Evolutionary conservation across 2,797 vertebrate species (phyloP), one percentile per base, ranked within the genome.

Genomic region (Crax fasciolata): DNA sequence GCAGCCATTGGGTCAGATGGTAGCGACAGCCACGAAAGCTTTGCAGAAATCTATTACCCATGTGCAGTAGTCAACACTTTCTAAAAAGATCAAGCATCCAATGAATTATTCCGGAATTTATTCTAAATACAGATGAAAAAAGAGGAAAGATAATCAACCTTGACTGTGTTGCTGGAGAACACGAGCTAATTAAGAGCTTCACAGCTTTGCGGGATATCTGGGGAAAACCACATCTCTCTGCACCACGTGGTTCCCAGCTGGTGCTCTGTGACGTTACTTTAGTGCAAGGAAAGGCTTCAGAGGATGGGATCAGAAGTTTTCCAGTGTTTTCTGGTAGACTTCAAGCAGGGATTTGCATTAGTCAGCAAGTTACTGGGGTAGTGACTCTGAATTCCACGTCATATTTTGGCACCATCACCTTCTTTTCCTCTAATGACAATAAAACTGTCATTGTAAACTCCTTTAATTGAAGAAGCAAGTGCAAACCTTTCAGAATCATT

Each of bases 291-390:
- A 38, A 83, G 86, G 59, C 84, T 90, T 65, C 1, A 76, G 30
- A 93, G 63, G 38, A 66, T 79, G 94, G 70, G 92, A 82, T 96
- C 90, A 72, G 73, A 97, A 97, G 81, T 94, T 96, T 95, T 74
- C 59, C 77, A 55, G 43, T 35, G 85, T 92, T 93, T 93, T 77
- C 89, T 90, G 70, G 83, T 89, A 71, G 92, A 57, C 54, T 83
- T 62, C 46, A 30, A 78, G 70, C 55, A 84, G 72, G 77, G 39
- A 57, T 76, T 72, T 68, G 28, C 6, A 5, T 87, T 94, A 81
- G 79, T 89, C 59, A 80, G 71, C 51, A 67, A 75, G 68, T 80
- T 39, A 51, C 51, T 43, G 6, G 5, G 11, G 90, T 84, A 71
- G 35, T 41, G 44, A 76, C 54, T 78, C 75, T 11, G 39, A 87